A percentile compares a stretch with the other conserved stretches of the same genome.
Evolutionary conservation across 64 coral and sea anemone genomes (phyloP).

Genomic region (Montipora cactus): DNA sequence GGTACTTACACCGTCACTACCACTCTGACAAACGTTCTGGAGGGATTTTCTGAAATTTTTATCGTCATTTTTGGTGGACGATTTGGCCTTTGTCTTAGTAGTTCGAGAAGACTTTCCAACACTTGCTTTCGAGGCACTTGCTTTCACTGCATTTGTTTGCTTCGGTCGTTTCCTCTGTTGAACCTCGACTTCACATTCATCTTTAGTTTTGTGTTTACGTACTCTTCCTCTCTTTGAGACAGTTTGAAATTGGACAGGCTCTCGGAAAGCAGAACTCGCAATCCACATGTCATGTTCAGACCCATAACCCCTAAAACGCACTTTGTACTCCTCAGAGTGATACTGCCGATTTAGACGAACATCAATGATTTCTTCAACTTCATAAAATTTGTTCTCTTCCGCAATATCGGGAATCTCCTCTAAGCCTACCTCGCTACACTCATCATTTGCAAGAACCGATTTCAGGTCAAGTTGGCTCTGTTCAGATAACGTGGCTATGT

Average conservation of each 20-base stretch:
- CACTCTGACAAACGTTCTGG: background rate
- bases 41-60: background rate
- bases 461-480: slow-evolving; percentile 1
- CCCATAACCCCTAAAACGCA: background rate
- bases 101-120: background rate
- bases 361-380: background rate
- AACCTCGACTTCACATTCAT: background rate
- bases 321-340: slow-evolving; percentile 6
- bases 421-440: background rate
- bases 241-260: slow-evolving; percentile 6
- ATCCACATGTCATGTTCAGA: background rate
- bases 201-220: background rate
- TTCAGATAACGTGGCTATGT: background rate
- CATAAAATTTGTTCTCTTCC: background rate
- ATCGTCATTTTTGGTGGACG: background rate
- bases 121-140: background rate
- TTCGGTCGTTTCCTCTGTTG: background rate
- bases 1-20: background rate
- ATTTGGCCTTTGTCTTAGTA: background rate
- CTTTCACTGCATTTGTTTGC: background rate
- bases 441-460: background rate
- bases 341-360: background rate
- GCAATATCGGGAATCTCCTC: background rate
- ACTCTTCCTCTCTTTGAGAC: background rate
- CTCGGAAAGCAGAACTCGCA: background rate